Percentiles rank a stretch among this genome's conserved stretches.
These are phyloP conservation scores for Vulpes lagopus DNA, from an alignment of 2,113 vertebrate species.

Conservation along the genomic window DNA sequence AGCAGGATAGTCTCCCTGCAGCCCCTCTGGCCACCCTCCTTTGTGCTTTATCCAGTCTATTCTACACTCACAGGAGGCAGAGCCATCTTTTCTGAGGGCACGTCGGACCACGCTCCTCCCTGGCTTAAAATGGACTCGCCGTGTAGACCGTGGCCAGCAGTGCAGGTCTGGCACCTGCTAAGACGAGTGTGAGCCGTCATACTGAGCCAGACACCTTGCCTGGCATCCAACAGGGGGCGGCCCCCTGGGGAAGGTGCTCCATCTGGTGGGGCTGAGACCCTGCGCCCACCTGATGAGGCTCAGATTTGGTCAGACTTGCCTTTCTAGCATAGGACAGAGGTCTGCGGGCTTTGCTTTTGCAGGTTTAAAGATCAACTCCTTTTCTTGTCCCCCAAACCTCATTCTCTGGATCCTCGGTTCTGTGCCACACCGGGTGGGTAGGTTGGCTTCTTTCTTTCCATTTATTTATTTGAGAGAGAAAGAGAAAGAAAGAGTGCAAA, in stretches of 20 bases:
- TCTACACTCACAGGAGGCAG: not conserved
- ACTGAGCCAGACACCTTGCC: too few relatives aligned
- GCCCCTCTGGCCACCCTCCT: not conserved
- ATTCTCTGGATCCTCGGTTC: not conserved
- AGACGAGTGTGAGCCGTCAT: accelerated
- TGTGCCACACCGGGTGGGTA: not conserved
- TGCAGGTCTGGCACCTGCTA: not conserved
- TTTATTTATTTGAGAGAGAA: not conserved
- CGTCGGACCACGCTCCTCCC: not conserved
- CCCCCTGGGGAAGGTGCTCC: not conserved
- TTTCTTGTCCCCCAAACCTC: not conserved
- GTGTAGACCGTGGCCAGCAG: not conserved
- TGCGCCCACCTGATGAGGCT: accelerated
- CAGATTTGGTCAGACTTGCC: not conserved
- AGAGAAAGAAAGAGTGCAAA: not conserved
- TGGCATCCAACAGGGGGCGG: not conserved
- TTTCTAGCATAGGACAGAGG: not conserved
- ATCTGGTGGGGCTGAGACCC: not conserved
- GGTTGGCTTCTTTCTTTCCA: not conserved
- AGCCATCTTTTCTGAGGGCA: not conserved
- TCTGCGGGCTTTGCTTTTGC: not conserved
- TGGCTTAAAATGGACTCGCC: not conserved
- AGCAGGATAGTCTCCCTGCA: not conserved
- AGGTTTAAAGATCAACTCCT: not conserved
- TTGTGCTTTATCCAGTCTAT: not conserved